Conservation (phyloP, 2,113 vertebrate species). For the Gallinago media region DNA sequence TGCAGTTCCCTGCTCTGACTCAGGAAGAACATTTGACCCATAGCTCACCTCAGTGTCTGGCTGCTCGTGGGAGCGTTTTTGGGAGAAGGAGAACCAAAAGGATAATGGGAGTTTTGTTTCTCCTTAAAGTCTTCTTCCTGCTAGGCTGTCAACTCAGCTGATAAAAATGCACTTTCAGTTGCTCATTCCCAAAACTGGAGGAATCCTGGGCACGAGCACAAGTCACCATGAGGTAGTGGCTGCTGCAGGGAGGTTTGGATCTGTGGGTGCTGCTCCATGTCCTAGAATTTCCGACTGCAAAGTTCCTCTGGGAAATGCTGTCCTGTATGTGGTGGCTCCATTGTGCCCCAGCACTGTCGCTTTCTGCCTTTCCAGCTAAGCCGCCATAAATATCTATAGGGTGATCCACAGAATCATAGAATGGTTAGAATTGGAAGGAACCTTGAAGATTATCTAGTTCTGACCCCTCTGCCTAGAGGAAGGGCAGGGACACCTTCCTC, state of each 20-base stretch:
- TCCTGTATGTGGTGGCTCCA: accelerated
- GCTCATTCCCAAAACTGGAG: neutral
- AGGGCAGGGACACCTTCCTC: neutral
- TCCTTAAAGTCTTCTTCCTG: neutral
- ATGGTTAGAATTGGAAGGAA: neutral
- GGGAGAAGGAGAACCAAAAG: neutral
- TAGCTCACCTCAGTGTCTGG: neutral
- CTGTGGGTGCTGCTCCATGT: accelerated
- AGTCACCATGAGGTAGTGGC: accelerated
- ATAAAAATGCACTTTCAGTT: neutral
- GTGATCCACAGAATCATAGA: neutral
- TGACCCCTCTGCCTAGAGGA: neutral
- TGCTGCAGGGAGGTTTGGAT: neutral
- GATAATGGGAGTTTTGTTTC: neutral
- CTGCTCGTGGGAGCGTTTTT: neutral
- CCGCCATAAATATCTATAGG: accelerated
- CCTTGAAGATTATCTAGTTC: neutral
- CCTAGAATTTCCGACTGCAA: neutral
- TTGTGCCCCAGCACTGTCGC: neutral
- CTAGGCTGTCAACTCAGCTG: neutral
- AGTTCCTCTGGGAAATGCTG: neutral
- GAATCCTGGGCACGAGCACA: accelerated
- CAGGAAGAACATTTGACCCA: neutral
- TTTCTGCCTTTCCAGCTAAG: neutral
- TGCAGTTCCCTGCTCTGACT: neutral